A percentile compares a stretch with the other conserved stretches of the same genome.
phyloP scores from a whole-genome alignment of 2,797 vertebrate genomes.

The Falco novaeseelandiae region DNA sequence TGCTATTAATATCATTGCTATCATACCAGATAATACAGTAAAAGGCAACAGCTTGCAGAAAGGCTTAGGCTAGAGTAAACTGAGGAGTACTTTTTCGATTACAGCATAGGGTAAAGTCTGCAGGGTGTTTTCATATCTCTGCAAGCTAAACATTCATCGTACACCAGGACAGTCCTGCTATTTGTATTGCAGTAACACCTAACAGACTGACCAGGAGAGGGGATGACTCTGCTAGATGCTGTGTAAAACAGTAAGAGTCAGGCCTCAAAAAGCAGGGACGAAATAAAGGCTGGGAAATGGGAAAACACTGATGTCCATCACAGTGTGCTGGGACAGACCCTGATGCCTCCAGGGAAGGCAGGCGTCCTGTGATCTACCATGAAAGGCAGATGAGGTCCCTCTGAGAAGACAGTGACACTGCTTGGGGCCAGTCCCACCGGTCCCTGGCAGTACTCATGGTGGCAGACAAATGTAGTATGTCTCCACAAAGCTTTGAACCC shows the following conservation, averaged over 20 bases:
- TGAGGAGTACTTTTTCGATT: neutral
- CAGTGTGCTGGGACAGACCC: neutral
- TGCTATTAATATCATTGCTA: slow-evolving; percentile 48
- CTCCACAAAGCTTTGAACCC: neutral
- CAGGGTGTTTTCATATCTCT: neutral
- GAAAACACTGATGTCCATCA: neutral
- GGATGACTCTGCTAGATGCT: neutral
- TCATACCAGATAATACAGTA: slow-evolving; percentile 38
- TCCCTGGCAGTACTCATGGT: neutral
- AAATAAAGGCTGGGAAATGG: neutral
- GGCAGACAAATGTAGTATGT: neutral
- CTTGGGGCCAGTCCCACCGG: neutral
- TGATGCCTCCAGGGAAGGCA: neutral
- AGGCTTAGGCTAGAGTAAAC: slow-evolving; percentile 43
- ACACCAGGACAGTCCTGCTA: neutral
- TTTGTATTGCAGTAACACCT: neutral
- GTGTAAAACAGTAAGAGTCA: neutral
- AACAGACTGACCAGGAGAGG: neutral
- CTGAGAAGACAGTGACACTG: neutral
- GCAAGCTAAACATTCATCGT: neutral
- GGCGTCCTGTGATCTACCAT: neutral
- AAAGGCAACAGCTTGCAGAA: slow-evolving; percentile 45
- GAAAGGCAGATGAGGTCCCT: neutral
- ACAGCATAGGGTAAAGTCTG: neutral
- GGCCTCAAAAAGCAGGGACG: neutral